These are phyloP conservation scores for Drosophila kuntzei DNA, from an alignment of 2,888 invertebrate species.

Conservation along the genomic window DNA sequence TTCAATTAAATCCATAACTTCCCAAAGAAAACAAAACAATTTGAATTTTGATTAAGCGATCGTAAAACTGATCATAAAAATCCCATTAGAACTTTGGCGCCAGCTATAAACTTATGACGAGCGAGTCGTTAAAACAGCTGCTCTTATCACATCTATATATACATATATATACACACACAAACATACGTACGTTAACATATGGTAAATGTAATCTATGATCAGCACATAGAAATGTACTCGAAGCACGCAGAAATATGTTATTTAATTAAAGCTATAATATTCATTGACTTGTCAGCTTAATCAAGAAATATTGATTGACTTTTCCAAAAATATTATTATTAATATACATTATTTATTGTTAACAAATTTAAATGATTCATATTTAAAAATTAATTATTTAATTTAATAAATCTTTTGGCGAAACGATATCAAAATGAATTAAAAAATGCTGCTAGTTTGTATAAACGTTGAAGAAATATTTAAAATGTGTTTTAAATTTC, in stretches of 20 bases:
- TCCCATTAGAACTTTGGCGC: slow-evolving; percentile 76
- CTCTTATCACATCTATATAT: slow-evolving; percentile 53
- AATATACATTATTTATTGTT: not conserved
- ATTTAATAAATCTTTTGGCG: not conserved
- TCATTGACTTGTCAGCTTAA: slow-evolving; percentile 1
- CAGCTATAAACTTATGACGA: slow-evolving; percentile 79
- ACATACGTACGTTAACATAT: not conserved
- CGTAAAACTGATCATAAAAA: slow-evolving; percentile 72
- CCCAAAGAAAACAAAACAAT: slow-evolving; percentile 14
- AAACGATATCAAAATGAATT: not conserved
- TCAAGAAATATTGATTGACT: slow-evolving; percentile 3
- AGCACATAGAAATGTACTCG: slow-evolving; percentile 14
- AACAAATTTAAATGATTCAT: not conserved
- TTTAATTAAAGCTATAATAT: slow-evolving; percentile 1
- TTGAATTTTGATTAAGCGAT: slow-evolving; percentile 60
- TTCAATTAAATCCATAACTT: slow-evolving; percentile 21
- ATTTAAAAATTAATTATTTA: not conserved
- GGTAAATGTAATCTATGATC: slow-evolving; percentile 13
- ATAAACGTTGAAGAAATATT: not conserved
- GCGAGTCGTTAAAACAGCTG: slow-evolving; percentile 57
- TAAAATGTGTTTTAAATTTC: not conserved
- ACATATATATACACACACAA: not conserved
- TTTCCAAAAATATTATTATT: not conserved
- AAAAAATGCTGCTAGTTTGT: too few species aligned
- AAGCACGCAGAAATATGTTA: slow-evolving; percentile 7